phyloP scores from a whole-genome alignment of 2,797 vertebrate genomes.

The Trachurus trachurus region DNA sequence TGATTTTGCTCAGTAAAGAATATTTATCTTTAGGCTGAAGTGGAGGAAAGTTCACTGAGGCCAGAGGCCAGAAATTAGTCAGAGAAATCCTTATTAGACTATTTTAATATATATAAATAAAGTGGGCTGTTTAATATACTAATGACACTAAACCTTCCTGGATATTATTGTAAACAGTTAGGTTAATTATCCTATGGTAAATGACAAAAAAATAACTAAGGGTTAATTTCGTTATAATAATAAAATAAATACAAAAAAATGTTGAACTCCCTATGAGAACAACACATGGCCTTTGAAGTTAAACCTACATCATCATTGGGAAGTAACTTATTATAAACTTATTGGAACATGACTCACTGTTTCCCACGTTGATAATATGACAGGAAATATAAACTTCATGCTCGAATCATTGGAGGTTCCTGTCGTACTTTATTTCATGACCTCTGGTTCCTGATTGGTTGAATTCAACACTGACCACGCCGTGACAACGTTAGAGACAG shows the following conservation, averaged over 20 bases:
- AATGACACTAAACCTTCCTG: neutral
- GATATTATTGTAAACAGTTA: neutral
- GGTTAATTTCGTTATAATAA: neutral
- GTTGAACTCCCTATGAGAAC: too few species aligned
- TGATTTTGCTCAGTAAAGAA: neutral
- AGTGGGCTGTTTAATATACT: neutral
- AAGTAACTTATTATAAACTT: neutral
- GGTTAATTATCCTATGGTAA: neutral
- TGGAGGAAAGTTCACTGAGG: neutral
- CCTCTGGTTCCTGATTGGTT: constrained; percentile 44
- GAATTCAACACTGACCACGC: neutral
- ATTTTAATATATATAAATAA: too few species aligned
- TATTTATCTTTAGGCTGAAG: neutral
- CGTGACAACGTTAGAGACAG: neutral
- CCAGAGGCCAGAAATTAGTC: neutral
- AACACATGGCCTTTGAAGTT: neutral
- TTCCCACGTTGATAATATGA: too few species aligned
- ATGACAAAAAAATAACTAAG: neutral
- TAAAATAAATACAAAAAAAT: neutral
- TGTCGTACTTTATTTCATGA: neutral
- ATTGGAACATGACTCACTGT: too few species aligned
- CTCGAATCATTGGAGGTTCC: neutral
- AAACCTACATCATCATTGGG: neutral
- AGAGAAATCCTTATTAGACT: neutral
- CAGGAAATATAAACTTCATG: neutral